Evolutionary conservation across 2,797 vertebrate species (phyloP).

Genomic region (Poeciliopsis infans): DNA sequence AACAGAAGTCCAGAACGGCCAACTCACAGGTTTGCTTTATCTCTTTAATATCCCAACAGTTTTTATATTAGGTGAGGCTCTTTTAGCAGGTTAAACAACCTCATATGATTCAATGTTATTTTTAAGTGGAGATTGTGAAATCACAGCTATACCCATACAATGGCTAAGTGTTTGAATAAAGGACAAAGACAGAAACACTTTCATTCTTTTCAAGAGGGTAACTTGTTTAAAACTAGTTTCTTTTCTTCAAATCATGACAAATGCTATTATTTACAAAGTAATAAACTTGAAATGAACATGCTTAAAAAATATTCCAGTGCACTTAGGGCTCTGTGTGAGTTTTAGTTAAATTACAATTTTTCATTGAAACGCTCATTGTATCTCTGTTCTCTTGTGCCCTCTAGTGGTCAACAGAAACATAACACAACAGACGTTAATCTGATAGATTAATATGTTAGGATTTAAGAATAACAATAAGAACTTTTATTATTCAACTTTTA

Average conservation of each 20-base stretch:
- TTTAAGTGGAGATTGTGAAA: neutral
- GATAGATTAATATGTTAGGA: neutral
- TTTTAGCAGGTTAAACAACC: conserved; percentile 8
- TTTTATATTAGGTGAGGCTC: neutral
- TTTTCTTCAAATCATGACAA: neutral
- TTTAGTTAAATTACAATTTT: neutral
- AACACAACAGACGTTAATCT: neutral
- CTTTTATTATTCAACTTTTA: neutral
- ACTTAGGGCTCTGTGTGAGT: neutral
- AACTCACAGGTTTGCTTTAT: neutral
- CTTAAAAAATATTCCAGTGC: neutral
- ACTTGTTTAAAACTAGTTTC: neutral
- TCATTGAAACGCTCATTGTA: neutral
- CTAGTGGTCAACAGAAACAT: conserved; percentile 33
- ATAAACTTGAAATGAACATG: neutral
- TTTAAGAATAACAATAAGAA: neutral
- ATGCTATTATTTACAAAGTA: neutral
- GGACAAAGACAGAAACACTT: conserved; percentile 9
- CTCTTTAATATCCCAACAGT: neutral
- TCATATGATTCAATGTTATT: neutral
- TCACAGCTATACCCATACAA: conserved; percentile 1
- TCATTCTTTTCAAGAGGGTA: neutral
- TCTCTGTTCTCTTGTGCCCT: conserved; percentile 30
- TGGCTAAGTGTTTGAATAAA: neutral
- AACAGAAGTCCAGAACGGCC: conserved; percentile 1